A percentile compares a stretch with the other conserved stretches of the same genome.
Conservation (phyloP, 1,140 invertebrate genomes). For the Phortica variegata region DNA sequence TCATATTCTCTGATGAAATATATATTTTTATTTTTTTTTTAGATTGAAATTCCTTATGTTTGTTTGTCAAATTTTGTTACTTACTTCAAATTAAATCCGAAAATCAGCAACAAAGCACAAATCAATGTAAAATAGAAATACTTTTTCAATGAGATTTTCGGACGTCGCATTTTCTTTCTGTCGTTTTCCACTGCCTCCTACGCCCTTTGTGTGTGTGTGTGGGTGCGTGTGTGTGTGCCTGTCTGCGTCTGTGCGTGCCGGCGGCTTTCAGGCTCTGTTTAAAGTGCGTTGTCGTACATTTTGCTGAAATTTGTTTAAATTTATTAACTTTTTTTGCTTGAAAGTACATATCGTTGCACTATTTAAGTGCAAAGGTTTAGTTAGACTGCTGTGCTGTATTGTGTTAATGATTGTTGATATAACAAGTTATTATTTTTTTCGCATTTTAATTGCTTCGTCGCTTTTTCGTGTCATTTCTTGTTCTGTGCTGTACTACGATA, state of each 20-base stretch:
- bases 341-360: too few species aligned
- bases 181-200: neutral
- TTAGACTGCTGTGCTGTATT: too few species aligned
- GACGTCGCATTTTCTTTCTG: slow-evolving; percentile 37
- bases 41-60: neutral
- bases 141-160: slow-evolving; percentile 54
- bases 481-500: too few species aligned
- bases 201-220: slow-evolving; percentile 10
- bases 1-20: slow-evolving; percentile 36
- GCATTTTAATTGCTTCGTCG: too few species aligned
- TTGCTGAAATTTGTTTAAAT: neutral
- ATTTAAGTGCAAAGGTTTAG: too few species aligned
- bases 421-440: too few species aligned
- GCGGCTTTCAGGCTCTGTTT: neutral
- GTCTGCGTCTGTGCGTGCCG: neutral
- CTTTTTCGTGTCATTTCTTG: too few species aligned
- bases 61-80: slow-evolving; percentile 15
- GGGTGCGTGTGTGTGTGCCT: neutral
- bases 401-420: too few species aligned
- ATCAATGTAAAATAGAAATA: slow-evolving; percentile 54
- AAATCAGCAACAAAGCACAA: slow-evolving; percentile 48
- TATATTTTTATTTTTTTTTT: neutral
- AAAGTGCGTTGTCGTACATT: too few species aligned
- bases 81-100: slow-evolving; percentile 55
- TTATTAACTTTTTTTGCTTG: too few species aligned